phyloP scores from a whole-genome alignment of 2,888 invertebrate genomes.

The Crepidodera aurea region DNA sequence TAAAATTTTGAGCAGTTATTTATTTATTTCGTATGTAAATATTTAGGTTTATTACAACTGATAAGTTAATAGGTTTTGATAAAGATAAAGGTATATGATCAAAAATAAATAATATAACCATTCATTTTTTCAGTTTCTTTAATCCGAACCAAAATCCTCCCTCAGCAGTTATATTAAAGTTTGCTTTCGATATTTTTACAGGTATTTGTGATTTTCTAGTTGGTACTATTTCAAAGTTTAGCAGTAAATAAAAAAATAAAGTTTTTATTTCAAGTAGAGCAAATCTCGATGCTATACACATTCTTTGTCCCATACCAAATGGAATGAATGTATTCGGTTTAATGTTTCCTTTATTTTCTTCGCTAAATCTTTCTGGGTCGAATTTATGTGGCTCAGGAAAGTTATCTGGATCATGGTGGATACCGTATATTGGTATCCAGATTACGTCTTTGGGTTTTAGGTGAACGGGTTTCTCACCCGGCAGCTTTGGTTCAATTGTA shows the following conservation, averaged over 20 bases:
- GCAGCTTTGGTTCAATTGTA: not conserved
- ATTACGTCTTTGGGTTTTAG: not conserved
- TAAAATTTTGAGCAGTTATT: too few species aligned
- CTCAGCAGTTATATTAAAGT: not conserved
- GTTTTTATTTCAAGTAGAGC: slow-evolving; percentile 47
- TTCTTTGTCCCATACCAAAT: slow-evolving; percentile 30
- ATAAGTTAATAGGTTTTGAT: too few species aligned
- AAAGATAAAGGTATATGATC: too few species aligned
- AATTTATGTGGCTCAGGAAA: slow-evolving; percentile 59
- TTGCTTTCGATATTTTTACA: not conserved
- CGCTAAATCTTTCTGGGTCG: slow-evolving; percentile 55
- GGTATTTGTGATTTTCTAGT: slow-evolving; percentile 40
- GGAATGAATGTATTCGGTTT: slow-evolving; percentile 35
- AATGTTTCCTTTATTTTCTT: slow-evolving; percentile 57
- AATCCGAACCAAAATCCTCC: not conserved
- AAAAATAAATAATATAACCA: too few species aligned
- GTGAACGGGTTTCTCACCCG: not conserved
- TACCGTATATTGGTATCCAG: slow-evolving; percentile 11
- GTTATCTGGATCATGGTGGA: slow-evolving; percentile 52
- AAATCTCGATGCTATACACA: slow-evolving; percentile 44
- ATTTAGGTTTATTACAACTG: too few species aligned
- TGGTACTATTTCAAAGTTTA: slow-evolving; percentile 41
- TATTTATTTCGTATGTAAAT: too few species aligned
- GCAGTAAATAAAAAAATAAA: slow-evolving; percentile 38
- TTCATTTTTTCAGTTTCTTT: not conserved